Evolutionary conservation across 2,113 vertebrate genomes (phyloP).

Genomic region (Dolichallabes microphthalmus): DNA sequence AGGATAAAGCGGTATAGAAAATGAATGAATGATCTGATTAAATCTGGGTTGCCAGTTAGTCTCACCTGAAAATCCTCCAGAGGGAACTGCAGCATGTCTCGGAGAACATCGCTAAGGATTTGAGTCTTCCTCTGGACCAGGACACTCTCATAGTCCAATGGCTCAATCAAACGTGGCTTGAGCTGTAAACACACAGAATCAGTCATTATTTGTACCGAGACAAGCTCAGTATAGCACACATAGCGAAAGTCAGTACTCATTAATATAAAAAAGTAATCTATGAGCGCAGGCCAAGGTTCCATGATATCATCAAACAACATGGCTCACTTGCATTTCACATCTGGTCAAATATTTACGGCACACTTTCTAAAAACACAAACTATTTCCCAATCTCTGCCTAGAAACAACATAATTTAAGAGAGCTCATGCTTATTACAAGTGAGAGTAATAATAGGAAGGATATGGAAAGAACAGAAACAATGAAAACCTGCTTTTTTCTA

Average conservation of each 20-base stretch:
- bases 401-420: neutral
- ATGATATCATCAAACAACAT: neutral
- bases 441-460: neutral
- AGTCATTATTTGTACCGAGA: neutral
- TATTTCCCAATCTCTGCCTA: neutral
- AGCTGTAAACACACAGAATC: constrained; percentile 71
- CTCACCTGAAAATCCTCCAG: constrained; percentile 94
- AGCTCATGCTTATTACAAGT: neutral
- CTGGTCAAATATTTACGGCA: neutral
- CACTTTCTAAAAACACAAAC: neutral
- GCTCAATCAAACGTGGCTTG: constrained; percentile 95
- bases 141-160: constrained; percentile 96
- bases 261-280: neutral
- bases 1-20: too few species aligned
- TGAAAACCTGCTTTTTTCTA: neutral
- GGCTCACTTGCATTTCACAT: neutral
- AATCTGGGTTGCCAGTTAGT: constrained; percentile 13
- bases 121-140: constrained; percentile 96
- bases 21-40: too few species aligned
- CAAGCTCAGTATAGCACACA: neutral
- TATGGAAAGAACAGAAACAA: neutral
- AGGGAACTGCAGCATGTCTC: constrained; percentile 96
- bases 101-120: constrained; percentile 90
- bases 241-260: neutral
- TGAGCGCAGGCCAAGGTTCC: neutral